Percentiles rank a stretch among this genome's conserved stretches.
phyloP scores from a whole-genome alignment of 2,888 invertebrate genomes.

The Pristionchus mayeri region DNA sequence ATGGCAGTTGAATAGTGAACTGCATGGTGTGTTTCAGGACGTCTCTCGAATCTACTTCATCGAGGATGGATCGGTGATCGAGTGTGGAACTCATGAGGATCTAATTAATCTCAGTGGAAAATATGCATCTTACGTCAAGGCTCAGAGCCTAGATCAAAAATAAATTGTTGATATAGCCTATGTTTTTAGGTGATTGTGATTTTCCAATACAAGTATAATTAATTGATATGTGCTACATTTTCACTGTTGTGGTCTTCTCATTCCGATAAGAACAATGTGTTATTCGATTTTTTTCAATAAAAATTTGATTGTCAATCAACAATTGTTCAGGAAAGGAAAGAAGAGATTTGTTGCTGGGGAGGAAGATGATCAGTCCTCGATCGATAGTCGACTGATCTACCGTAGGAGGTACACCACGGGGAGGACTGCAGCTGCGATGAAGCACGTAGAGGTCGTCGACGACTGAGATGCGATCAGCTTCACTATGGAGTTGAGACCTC shows the following conservation, averaged over 20 bases:
- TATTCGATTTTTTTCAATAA: no score
- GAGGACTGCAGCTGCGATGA: slow-evolving; percentile 58
- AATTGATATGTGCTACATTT: neutral
- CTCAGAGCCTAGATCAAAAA: slow-evolving; percentile 24
- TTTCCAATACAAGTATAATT: neutral
- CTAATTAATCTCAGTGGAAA: neutral
- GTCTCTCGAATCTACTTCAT: slow-evolving; percentile 45
- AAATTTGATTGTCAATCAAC: no score
- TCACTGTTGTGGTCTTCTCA: no score
- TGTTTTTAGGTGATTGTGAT: neutral
- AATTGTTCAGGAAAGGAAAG: no score
- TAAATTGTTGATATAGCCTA: neutral
- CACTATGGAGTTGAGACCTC: slow-evolving; percentile 55
- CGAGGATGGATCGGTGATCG: slow-evolving; percentile 39
- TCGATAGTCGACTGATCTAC: slow-evolving; percentile 9
- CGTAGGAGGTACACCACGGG: slow-evolving; percentile 56
- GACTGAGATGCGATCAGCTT: slow-evolving; percentile 53
- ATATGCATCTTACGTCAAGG: slow-evolving; percentile 36
- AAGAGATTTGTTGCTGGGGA: no score
- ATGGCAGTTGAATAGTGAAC: neutral
- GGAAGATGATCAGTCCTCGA: no score
- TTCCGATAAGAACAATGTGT: no score
- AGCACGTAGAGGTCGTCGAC: slow-evolving; percentile 25
- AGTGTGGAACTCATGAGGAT: slow-evolving; percentile 45
- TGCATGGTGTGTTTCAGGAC: neutral